Evolutionary conservation across 1,140 invertebrate species (phyloP).

Genomic region (Drosophila tropicalis): DNA sequence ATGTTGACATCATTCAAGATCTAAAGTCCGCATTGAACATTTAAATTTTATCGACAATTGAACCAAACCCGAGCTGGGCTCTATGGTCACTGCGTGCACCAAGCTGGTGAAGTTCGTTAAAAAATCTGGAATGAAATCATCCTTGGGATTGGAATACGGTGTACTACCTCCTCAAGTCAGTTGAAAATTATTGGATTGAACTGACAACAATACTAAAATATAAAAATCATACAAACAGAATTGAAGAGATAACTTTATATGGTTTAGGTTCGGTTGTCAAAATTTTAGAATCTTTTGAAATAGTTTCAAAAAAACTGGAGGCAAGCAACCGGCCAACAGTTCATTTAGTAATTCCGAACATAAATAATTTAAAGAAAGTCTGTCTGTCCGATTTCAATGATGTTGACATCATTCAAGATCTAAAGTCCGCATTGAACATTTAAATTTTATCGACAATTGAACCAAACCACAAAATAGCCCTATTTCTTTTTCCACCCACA

Average conservation of each 20-base stretch:
- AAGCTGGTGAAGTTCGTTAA: neutral
- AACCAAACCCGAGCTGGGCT: slow-evolving; percentile 20
- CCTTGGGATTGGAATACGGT: slow-evolving; percentile 33
- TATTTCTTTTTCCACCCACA: too few relatives aligned
- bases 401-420: too few relatives aligned
- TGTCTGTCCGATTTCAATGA: too few relatives aligned
- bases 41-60: too few relatives aligned
- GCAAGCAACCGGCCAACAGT: too few relatives aligned
- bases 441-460: too few relatives aligned
- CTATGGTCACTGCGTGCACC: neutral
- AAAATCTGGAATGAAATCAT: slow-evolving; percentile 14
- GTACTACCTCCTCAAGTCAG: slow-evolving; percentile 25
- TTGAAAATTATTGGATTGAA: neutral
- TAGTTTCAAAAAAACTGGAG: neutral
- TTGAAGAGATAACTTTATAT: slow-evolving; percentile 19
- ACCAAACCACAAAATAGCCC: neutral
- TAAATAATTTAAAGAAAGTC: too few relatives aligned
- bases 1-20: too few relatives aligned
- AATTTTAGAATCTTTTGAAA: too few relatives aligned
- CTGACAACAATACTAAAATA: neutral
- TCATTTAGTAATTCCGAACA: too few relatives aligned
- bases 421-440: too few relatives aligned
- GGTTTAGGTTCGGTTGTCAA: slow-evolving; percentile 4
- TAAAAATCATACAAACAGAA: slow-evolving; percentile 9
- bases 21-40: too few relatives aligned